Evolutionary conservation across 1,140 invertebrate species (phyloP).

Genomic region (Heliconius hermathena): DNA sequence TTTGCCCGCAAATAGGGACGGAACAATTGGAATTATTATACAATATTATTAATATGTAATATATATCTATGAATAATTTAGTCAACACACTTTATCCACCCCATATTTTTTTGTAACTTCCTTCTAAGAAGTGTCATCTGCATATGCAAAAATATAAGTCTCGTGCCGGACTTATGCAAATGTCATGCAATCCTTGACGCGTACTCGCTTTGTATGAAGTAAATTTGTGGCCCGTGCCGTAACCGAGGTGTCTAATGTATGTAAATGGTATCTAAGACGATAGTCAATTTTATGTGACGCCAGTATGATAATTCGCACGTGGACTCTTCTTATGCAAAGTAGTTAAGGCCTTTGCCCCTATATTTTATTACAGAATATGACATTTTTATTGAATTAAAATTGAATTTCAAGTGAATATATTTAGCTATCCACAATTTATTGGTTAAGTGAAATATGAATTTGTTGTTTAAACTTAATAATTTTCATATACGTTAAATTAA

Average conservation of each 20-base stretch:
- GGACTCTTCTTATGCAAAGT: constrained; percentile 77
- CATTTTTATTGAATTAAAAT: constrained; percentile 7
- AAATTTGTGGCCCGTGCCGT: constrained; percentile 63
- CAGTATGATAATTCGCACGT: constrained; percentile 75
- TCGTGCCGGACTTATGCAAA: constrained; percentile 79
- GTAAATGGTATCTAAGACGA: constrained; percentile 61
- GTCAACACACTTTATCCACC: background rate
- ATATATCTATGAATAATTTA: constrained; percentile 8
- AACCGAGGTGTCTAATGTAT: constrained; percentile 61
- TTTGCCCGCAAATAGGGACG: too few species aligned
- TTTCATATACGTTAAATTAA: too few species aligned
- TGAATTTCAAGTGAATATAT: background rate
- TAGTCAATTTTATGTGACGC: constrained; percentile 45
- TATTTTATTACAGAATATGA: constrained; percentile 21
- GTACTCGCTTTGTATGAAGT: constrained; percentile 47
- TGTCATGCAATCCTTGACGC: constrained; percentile 57
- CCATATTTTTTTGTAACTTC: constrained; percentile 48
- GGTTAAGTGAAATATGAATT: background rate
- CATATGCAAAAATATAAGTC: constrained; percentile 78
- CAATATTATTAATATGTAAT: background rate
- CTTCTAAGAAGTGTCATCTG: constrained; percentile 71
- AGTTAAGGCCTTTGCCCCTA: constrained; percentile 34
- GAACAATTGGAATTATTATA: background rate
- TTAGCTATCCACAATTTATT: background rate
- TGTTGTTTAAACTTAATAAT: background rate